These are phyloP conservation scores for Lordiphosa clarofinis DNA, from an alignment of 1,140 invertebrate species.

Conservation along the genomic window DNA sequence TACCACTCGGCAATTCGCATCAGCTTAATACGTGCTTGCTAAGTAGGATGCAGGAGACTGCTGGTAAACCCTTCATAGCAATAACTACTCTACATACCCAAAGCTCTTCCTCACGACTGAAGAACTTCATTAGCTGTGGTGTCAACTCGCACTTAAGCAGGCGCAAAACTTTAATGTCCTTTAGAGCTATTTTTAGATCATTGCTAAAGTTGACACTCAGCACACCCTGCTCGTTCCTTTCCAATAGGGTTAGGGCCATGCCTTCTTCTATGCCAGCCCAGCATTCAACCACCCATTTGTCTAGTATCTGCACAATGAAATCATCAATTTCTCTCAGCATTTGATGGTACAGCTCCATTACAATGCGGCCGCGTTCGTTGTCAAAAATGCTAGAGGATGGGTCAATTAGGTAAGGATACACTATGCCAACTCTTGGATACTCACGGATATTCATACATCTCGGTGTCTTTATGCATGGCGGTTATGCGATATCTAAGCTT, in stretches of 20 bases:
- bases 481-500: constrained; percentile 52
- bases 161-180: constrained; percentile 57
- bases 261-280: constrained; percentile 38
- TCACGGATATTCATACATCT: constrained; percentile 65
- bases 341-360: constrained; percentile 35
- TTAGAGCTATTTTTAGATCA: constrained; percentile 43
- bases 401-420: constrained; percentile 3
- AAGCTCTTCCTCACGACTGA: constrained; percentile 80
- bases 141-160: constrained; percentile 47
- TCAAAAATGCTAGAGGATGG: constrained; percentile 43
- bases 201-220: constrained; percentile 79
- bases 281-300: constrained; percentile 41
- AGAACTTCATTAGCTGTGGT: constrained; percentile 69
- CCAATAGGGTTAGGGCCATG: constrained; percentile 36
- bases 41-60: neutral
- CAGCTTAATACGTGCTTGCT: constrained; percentile 66
- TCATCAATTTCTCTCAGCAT: constrained; percentile 48
- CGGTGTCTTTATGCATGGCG: constrained; percentile 39
- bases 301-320: constrained; percentile 36
- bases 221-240: constrained; percentile 24
- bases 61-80: too few relatives aligned
- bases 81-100: constrained; percentile 54
- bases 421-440: constrained; percentile 9
- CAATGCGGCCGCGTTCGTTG: constrained; percentile 45
- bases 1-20: constrained; percentile 81